Conservation (phyloP, 2,797 vertebrate genomes). For the Nannoperca australis region DNA sequence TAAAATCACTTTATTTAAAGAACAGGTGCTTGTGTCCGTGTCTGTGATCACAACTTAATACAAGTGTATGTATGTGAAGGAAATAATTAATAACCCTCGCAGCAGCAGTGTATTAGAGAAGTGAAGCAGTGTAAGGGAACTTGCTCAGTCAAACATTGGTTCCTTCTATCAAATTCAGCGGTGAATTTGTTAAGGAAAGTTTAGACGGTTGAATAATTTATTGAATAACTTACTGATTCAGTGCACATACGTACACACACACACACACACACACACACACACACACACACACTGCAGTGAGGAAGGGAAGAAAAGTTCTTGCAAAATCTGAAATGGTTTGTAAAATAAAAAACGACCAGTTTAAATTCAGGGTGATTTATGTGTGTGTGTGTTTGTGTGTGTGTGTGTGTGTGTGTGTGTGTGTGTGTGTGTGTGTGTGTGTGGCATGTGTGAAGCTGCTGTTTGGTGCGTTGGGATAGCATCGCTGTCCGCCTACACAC, state of each 20-base stretch:
- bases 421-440: constrained; percentile 21
- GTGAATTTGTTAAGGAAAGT: constrained; percentile 55
- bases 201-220: constrained; percentile 58
- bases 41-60: neutral
- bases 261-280: neutral
- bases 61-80: neutral
- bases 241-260: neutral
- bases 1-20: neutral
- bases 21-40: neutral
- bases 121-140: neutral
- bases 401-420: constrained; percentile 16
- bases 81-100: neutral
- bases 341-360: constrained; percentile 15
- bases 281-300: constrained; percentile 10
- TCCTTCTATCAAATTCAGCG: constrained; percentile 38
- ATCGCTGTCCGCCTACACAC: constrained; percentile 60
- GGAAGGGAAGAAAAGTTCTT: constrained; percentile 3
- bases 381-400: constrained; percentile 4
- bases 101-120: neutral
- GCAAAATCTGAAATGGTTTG: constrained; percentile 27
- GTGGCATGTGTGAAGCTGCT: constrained; percentile 52
- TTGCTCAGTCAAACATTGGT: constrained; percentile 27
- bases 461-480: constrained; percentile 61
- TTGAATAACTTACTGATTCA: constrained; percentile 56
- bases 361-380: constrained; percentile 23